Conservation (phyloP, 1,140 invertebrate genomes). For the Venturia canescens region DNA sequence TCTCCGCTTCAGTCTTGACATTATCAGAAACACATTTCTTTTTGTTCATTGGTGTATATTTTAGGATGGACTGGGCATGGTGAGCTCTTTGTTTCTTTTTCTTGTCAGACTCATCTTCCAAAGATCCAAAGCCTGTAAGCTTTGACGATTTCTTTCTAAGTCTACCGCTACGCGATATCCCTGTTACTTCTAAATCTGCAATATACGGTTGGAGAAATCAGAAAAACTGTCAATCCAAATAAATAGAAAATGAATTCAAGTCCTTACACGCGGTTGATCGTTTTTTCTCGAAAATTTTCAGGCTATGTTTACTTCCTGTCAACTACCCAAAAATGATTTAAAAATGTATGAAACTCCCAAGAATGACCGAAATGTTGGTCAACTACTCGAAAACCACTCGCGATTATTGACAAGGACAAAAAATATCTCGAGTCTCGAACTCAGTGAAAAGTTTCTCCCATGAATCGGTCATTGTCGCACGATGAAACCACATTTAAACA, state of each 20-base stretch:
- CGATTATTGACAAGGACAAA: too few relatives aligned
- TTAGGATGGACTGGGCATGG: constrained; percentile 69
- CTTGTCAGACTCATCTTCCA: constrained; percentile 82
- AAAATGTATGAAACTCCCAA: too few relatives aligned
- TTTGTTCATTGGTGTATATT: constrained; percentile 54
- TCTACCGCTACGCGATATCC: constrained; percentile 90
- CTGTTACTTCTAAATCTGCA: constrained; percentile 88
- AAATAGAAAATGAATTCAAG: too few relatives aligned
- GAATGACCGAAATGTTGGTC: too few relatives aligned
- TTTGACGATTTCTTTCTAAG: constrained; percentile 97
- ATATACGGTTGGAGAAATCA: constrained; percentile 52
- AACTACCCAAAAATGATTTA: too few relatives aligned
- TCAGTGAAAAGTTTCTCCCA: too few relatives aligned
- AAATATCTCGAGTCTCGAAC: too few relatives aligned
- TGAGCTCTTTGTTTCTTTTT: constrained; percentile 69
- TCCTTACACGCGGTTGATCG: background rate
- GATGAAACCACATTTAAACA: too few relatives aligned
- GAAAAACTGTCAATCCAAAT: background rate
- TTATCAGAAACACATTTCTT: constrained; percentile 67
- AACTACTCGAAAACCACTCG: too few relatives aligned
- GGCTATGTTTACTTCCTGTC: too few relatives aligned
- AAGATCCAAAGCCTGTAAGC: constrained; percentile 93
- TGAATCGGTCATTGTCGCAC: too few relatives aligned
- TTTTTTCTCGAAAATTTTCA: background rate
- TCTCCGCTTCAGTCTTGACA: constrained; percentile 67